Conservation (phyloP, 2,113 vertebrate species). For the Oryzias javanicus region DNA sequence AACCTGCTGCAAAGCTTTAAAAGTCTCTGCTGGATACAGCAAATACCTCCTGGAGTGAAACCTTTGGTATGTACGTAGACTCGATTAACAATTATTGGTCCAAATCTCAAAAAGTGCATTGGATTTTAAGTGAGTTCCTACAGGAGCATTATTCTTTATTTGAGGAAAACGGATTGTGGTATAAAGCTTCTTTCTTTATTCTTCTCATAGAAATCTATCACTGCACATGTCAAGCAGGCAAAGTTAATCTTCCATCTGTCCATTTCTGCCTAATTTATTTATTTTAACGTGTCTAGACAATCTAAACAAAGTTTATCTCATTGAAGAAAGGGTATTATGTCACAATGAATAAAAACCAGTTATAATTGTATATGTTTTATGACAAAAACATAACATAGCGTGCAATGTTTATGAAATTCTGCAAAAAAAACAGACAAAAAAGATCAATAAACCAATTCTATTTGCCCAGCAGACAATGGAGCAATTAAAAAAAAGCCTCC, state of each 20-base stretch:
- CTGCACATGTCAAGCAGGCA: slow-evolving; percentile 10
- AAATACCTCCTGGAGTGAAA: background rate
- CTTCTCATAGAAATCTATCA: slow-evolving; percentile 19
- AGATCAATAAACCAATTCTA: background rate
- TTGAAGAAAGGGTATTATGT: background rate
- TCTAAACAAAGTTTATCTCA: slow-evolving; percentile 15
- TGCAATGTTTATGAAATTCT: background rate
- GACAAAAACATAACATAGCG: background rate
- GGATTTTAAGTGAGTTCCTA: background rate
- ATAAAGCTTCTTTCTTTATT: slow-evolving; percentile 2
- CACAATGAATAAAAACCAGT: slow-evolving; percentile 4
- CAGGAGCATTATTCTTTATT: background rate
- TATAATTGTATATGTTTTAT: slow-evolving; percentile 1
- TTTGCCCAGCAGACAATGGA: background rate
- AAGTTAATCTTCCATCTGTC: slow-evolving; percentile 21
- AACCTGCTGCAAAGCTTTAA: slow-evolving; percentile 13
- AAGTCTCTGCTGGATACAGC: slow-evolving; percentile 2
- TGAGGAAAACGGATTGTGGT: slow-evolving; percentile 7
- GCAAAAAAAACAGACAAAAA: background rate
- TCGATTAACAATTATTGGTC: background rate
- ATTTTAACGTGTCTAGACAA: slow-evolving; percentile 18
- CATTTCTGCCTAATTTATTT: slow-evolving; percentile 28
- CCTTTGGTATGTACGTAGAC: background rate
- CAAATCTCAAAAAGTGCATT: background rate
- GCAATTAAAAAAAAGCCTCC: background rate